Percentiles rank a stretch among this genome's conserved stretches.
phyloP scores from a whole-genome alignment of 2,113 vertebrate species.

The Hippotragus niger region DNA sequence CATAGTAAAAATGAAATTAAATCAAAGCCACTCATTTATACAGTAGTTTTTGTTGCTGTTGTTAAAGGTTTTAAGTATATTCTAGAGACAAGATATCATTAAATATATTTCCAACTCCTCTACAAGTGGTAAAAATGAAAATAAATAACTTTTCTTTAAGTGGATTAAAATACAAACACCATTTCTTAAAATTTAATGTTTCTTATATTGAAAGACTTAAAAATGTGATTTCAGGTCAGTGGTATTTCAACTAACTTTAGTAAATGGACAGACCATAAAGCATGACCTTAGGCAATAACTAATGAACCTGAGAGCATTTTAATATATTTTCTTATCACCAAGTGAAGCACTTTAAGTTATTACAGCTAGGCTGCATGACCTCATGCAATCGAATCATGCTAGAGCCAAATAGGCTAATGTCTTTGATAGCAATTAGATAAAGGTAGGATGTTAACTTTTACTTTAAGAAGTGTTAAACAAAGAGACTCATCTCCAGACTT shows the following conservation, averaged over 20 bases:
- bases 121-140: slow-evolving; percentile 40
- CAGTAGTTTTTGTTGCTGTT: neutral
- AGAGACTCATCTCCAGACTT: slow-evolving; percentile 45
- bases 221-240: slow-evolving; percentile 63
- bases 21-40: neutral
- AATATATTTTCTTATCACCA: slow-evolving; percentile 79
- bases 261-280: slow-evolving; percentile 76
- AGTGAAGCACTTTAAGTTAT: slow-evolving; percentile 83
- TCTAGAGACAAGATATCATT: neutral
- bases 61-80: slow-evolving; percentile 15
- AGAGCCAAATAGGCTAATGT: slow-evolving; percentile 61
- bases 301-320: slow-evolving; percentile 85
- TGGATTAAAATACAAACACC: slow-evolving; percentile 52
- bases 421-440: slow-evolving; percentile 69
- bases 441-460: slow-evolving; percentile 44
- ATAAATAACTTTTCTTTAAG: slow-evolving; percentile 40
- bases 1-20: neutral
- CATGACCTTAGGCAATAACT: slow-evolving; percentile 85
- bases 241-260: slow-evolving; percentile 61
- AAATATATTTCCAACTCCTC: slow-evolving; percentile 6
- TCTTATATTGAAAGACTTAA: slow-evolving; percentile 53
- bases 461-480: slow-evolving; percentile 59
- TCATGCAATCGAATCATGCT: slow-evolving; percentile 75
- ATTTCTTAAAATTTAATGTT: slow-evolving; percentile 41
- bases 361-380: slow-evolving; percentile 77